These are phyloP conservation scores for Adelphocoris suturalis DNA, from an alignment of 2,888 invertebrate genomes.

Conservation along the genomic window DNA sequence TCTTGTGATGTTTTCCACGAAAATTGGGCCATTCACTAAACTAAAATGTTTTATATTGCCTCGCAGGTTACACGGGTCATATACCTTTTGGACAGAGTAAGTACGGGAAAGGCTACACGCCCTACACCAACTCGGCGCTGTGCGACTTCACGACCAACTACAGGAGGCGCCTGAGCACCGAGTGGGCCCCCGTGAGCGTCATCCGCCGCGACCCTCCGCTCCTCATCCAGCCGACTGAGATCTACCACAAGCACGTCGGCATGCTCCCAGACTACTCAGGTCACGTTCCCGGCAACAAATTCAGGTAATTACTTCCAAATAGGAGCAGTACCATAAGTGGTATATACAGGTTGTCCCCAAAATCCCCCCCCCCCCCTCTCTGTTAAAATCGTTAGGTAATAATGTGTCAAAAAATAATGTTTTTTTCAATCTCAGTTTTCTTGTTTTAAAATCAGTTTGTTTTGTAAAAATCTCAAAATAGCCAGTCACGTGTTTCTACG, in stretches of 20 bases:
- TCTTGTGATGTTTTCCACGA: too few species aligned
- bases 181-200: constrained; percentile 87
- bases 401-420: too few species aligned
- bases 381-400: too few species aligned
- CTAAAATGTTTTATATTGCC: too few species aligned
- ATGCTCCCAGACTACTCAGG: constrained; percentile 89
- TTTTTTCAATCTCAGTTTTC: too few species aligned
- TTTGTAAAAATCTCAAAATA: too few species aligned
- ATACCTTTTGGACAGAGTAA: constrained; percentile 84
- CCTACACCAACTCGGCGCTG: constrained; percentile 85
- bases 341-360: too few species aligned
- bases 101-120: constrained; percentile 84
- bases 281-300: constrained; percentile 87
- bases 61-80: constrained; percentile 83
- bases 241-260: constrained; percentile 87
- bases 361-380: too few species aligned
- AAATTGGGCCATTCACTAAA: too few species aligned
- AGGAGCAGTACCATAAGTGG: too few species aligned
- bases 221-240: constrained; percentile 81
- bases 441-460: too few species aligned
- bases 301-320: constrained; percentile 84
- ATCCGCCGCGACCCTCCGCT: constrained; percentile 81
- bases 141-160: constrained; percentile 88
- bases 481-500: too few species aligned
- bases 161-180: constrained; percentile 85